These are phyloP conservation scores for Apocrypta bakeri DNA, from an alignment of 1,140 invertebrate genomes.

Conservation along the genomic window DNA sequence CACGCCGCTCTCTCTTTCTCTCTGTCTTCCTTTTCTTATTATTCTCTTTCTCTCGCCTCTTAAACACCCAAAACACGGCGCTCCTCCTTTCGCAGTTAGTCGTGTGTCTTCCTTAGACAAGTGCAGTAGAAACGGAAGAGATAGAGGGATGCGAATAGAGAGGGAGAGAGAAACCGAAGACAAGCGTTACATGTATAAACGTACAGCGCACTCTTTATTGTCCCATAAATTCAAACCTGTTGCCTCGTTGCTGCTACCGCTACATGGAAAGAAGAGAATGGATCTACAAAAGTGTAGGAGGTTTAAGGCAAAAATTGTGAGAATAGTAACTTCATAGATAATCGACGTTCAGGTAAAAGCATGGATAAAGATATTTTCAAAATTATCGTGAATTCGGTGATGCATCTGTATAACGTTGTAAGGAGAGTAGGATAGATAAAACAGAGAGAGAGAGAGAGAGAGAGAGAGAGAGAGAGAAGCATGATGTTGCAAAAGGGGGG, in stretches of 20 bases:
- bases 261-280: background rate
- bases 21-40: constrained; percentile 35
- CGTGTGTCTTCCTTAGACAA: constrained; percentile 46
- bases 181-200: constrained; percentile 51
- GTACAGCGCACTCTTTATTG: constrained; percentile 70
- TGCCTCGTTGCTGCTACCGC: constrained; percentile 56
- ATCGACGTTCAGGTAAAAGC: background rate
- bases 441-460: background rate
- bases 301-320: background rate
- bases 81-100: constrained; percentile 15
- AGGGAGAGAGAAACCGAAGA: constrained; percentile 63
- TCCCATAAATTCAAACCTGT: constrained; percentile 76
- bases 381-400: background rate
- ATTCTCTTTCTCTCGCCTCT: constrained; percentile 10
- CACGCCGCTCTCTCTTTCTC: constrained; percentile 53
- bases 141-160: constrained; percentile 53
- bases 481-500: background rate
- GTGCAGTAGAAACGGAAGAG: constrained; percentile 57
- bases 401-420: background rate
- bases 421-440: background rate
- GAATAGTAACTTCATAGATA: background rate
- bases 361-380: background rate
- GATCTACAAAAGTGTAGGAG: background rate
- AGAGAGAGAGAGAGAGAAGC: background rate
- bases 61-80: constrained; percentile 4